Evolutionary conservation across 2,797 vertebrate species (phyloP).

Genomic region (Gallinago stenura): DNA sequence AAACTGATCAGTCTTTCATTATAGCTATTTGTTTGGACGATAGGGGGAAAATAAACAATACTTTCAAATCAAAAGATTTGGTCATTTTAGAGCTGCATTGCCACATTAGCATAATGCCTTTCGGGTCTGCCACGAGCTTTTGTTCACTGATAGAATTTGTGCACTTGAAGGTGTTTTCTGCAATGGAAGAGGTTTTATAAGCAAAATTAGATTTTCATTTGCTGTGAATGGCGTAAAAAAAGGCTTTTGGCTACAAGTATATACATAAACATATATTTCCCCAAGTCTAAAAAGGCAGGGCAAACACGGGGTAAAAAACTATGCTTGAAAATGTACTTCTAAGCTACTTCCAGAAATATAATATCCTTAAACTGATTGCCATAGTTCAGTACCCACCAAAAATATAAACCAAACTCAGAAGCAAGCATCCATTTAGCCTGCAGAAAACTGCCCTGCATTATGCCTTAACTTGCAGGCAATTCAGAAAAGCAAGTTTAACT

Average conservation of each 20-base stretch:
- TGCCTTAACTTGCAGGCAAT: neutral
- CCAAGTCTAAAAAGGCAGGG: neutral
- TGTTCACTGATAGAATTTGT: neutral
- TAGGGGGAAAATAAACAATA: neutral
- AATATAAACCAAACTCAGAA: neutral
- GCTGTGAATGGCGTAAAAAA: neutral
- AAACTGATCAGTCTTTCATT: neutral
- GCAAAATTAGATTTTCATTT: neutral
- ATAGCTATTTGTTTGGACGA: neutral
- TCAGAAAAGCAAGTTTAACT: slow-evolving; percentile 1
- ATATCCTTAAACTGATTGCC: neutral
- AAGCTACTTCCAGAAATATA: neutral
- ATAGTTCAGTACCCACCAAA: neutral
- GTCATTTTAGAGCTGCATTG: neutral
- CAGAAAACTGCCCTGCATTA: neutral
- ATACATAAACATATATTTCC: neutral
- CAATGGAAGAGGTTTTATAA: neutral
- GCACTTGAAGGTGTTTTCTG: neutral
- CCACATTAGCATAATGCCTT: neutral
- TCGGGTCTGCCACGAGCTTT: neutral
- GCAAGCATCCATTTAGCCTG: neutral
- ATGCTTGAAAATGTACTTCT: neutral
- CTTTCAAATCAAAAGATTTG: neutral
- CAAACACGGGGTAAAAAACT: neutral
- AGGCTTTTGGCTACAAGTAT: neutral